Evolutionary conservation across 2,113 vertebrate species (phyloP).

Genomic region (Phaethon lepturus): DNA sequence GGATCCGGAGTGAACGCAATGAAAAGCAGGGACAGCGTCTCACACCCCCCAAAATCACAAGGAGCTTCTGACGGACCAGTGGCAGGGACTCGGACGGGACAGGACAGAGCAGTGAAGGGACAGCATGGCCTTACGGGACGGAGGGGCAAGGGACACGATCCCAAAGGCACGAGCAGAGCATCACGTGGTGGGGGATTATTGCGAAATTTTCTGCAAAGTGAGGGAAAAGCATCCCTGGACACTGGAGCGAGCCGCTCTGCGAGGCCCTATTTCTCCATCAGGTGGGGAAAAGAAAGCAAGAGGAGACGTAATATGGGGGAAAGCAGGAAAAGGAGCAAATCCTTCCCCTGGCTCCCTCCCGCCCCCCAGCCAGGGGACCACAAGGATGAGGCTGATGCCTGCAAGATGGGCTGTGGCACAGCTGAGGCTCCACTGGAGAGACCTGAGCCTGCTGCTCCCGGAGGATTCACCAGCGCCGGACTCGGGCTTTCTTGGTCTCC

Average conservation of each 20-base stretch:
- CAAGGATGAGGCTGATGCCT: background rate
- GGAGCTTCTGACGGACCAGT: background rate
- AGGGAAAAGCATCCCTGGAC: background rate
- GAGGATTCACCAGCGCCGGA: conserved; percentile 75
- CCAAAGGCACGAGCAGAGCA: background rate
- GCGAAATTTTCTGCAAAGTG: background rate
- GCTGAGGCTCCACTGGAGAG: conserved; percentile 47
- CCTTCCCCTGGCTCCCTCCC: background rate
- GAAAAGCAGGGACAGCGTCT: background rate
- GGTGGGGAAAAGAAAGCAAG: background rate
- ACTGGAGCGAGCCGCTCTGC: background rate
- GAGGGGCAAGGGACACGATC: background rate
- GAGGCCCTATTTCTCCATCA: background rate
- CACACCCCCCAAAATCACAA: background rate
- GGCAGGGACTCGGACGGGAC: background rate
- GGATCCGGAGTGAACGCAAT: background rate
- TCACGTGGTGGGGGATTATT: accelerated
- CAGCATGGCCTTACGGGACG: accelerated
- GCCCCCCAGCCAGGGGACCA: background rate
- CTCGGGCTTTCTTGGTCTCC: conserved; percentile 77
- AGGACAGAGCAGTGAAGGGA: background rate
- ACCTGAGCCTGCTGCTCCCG: conserved; percentile 55
- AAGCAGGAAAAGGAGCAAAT: background rate
- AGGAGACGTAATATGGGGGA: background rate
- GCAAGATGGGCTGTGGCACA: conserved; percentile 33